Evolutionary conservation across 2,888 invertebrate genomes (phyloP).

Genomic region (Cantharis rustica): DNA sequence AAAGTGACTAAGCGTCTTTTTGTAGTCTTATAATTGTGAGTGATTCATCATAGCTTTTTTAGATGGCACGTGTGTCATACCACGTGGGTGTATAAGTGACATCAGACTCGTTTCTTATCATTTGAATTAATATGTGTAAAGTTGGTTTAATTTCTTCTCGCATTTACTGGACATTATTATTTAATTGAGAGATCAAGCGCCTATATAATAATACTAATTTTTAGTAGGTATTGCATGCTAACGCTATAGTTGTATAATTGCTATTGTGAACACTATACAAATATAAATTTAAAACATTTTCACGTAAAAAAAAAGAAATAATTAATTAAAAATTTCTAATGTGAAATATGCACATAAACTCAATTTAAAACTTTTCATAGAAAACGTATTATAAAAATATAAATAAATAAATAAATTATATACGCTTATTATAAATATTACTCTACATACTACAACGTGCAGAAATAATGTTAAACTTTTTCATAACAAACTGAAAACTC

Average conservation of each 20-base stretch:
- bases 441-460: too few species aligned
- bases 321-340: too few species aligned
- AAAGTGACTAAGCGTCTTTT: slow-evolving; percentile 37
- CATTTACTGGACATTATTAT: slow-evolving; percentile 43
- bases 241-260: slow-evolving; percentile 40
- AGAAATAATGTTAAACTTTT: background rate
- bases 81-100: slow-evolving; percentile 45
- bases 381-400: too few species aligned
- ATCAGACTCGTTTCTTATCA: slow-evolving; percentile 44
- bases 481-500: background rate
- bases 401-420: too few species aligned
- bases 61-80: slow-evolving; percentile 43
- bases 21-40: slow-evolving; percentile 31
- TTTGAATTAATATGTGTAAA: slow-evolving; percentile 41
- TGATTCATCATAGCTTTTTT: slow-evolving; percentile 38
- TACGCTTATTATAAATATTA: too few species aligned
- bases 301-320: too few species aligned
- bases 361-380: too few species aligned
- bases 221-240: slow-evolving; percentile 41
- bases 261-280: too few species aligned
- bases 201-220: slow-evolving; percentile 34
- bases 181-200: slow-evolving; percentile 43
- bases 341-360: too few species aligned
- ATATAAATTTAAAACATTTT: too few species aligned
- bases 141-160: slow-evolving; percentile 37